Evolutionary conservation across 2,888 invertebrate species (phyloP).

Genomic region (Drosophila melanosoma): DNA sequence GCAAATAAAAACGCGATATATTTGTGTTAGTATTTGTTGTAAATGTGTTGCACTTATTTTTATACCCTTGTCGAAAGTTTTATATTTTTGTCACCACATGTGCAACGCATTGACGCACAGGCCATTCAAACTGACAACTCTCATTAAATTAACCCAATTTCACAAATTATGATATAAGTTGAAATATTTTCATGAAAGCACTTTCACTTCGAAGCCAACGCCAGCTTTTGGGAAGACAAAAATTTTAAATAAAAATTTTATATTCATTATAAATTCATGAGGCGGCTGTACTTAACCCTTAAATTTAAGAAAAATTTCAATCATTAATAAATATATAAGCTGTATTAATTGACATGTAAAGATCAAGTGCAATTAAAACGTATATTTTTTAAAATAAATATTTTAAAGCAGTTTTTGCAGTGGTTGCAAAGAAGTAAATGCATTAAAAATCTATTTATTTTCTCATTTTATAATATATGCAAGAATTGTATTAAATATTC

Average conservation of each 20-base stretch:
- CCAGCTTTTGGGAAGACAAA: background rate
- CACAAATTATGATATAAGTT: background rate
- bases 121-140: background rate
- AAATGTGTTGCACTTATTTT: conserved; percentile 10
- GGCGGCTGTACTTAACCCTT: background rate
- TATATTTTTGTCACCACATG: conserved; percentile 5
- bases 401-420: background rate
- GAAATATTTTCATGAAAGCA: background rate
- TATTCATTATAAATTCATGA: background rate
- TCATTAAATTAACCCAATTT: background rate
- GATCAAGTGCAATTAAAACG: background rate
- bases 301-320: background rate
- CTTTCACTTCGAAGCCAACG: background rate
- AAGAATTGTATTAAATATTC: background rate
- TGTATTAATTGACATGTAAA: background rate
- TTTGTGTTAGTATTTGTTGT: conserved; percentile 43
- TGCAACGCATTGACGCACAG: background rate
- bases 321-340: background rate
- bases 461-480: background rate
- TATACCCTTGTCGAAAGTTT: conserved; percentile 42
- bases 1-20: conserved; percentile 73
- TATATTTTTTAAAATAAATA: background rate
- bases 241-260: background rate
- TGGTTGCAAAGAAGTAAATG: background rate
- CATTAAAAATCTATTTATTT: background rate